These are phyloP conservation scores for Eilema griseolum DNA, from an alignment of 2,888 invertebrate species.

Conservation along the genomic window DNA sequence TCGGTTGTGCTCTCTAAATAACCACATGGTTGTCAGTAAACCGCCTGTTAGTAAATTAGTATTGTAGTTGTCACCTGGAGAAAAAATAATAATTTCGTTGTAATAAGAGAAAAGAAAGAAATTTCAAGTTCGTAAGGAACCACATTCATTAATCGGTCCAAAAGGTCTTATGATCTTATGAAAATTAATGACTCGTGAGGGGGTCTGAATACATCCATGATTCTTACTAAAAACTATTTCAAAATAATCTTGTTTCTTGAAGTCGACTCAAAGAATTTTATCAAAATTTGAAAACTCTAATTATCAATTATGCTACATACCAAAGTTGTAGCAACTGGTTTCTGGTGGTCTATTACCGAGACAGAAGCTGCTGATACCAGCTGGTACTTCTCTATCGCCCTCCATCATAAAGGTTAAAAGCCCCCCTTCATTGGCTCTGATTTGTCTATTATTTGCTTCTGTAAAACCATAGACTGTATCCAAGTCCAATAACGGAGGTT, in stretches of 20 bases:
- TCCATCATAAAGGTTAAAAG: constrained; percentile 53
- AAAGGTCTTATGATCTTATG: too few species aligned
- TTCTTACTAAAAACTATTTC: too few species aligned
- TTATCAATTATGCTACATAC: constrained; percentile 11
- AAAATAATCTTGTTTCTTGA: too few species aligned
- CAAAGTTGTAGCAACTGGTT: constrained; percentile 64
- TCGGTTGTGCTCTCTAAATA: constrained; percentile 91
- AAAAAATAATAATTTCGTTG: neutral
- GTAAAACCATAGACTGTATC: constrained; percentile 53
- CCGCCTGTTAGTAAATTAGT: constrained; percentile 51
- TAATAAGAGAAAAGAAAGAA: neutral
- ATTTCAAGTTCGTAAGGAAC: too few species aligned
- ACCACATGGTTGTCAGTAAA: constrained; percentile 55
- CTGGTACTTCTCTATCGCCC: constrained; percentile 54
- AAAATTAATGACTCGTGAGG: too few species aligned
- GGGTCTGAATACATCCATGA: too few species aligned
- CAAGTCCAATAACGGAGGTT: constrained; percentile 57
- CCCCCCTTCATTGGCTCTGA: constrained; percentile 51
- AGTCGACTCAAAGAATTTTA: too few species aligned
- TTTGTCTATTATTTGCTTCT: constrained; percentile 33
- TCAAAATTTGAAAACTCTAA: too few species aligned
- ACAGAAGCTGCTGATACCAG: constrained; percentile 36
- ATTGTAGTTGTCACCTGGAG: constrained; percentile 44
- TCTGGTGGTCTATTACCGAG: constrained; percentile 56
- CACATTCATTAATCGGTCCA: too few species aligned